A percentile compares a stretch with the other conserved stretches of the same genome.
Conservation (phyloP, 2,888 invertebrate genomes). For the Acronicta alni region DNA sequence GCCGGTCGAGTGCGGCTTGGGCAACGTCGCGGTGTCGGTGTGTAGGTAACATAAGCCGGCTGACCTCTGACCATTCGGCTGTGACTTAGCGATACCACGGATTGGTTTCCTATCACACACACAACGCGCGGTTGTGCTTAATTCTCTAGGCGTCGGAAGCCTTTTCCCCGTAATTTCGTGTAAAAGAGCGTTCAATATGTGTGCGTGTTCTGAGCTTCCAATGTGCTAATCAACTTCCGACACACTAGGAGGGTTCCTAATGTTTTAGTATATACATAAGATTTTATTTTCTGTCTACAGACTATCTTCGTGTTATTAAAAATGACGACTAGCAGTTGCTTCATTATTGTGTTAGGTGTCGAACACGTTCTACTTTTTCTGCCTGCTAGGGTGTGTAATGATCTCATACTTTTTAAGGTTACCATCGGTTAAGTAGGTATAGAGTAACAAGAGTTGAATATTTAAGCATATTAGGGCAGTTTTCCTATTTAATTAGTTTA, state of each 20-base stretch:
- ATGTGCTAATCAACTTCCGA: background rate
- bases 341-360: conserved; percentile 16
- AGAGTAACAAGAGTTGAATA: too few species aligned
- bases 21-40: conserved; percentile 48
- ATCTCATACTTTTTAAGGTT: conserved; percentile 26
- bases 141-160: conserved; percentile 2
- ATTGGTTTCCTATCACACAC: conserved; percentile 20
- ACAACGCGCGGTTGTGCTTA: background rate
- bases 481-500: too few species aligned
- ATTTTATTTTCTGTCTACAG: background rate
- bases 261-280: background rate
- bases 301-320: conserved; percentile 4
- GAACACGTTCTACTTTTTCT: conserved; percentile 25
- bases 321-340: conserved; percentile 10
- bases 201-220: background rate
- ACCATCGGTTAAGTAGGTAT: background rate
- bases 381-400: conserved; percentile 15
- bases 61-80: conserved; percentile 49
- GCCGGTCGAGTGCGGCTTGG: conserved; percentile 57
- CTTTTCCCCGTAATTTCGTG: conserved; percentile 2
- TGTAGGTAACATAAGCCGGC: conserved; percentile 45
- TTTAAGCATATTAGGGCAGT: too few species aligned
- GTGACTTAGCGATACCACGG: conserved; percentile 42
- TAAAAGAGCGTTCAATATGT: background rate
- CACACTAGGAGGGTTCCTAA: too few species aligned